Evolutionary conservation across 2,888 invertebrate genomes (phyloP).

Genomic region (Mystacides longicornis): DNA sequence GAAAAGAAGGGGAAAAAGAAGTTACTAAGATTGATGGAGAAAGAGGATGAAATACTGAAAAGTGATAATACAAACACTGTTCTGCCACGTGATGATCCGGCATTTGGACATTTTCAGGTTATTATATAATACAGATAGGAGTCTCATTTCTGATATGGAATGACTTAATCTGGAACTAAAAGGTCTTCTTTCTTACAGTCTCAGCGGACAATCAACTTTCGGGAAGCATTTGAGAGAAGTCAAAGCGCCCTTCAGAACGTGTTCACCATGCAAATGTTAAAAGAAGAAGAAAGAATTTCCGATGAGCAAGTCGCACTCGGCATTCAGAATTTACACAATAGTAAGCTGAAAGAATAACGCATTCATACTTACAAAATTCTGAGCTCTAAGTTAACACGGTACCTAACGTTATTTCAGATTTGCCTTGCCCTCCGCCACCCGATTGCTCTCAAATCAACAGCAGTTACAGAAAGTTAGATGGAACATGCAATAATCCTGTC

Average conservation of each 20-base stretch:
- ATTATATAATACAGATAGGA: constrained; percentile 7
- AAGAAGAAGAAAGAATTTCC: constrained; percentile 35
- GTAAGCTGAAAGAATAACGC: constrained; percentile 28
- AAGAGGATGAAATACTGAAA: constrained; percentile 29
- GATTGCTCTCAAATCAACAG: constrained; percentile 39
- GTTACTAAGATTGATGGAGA: constrained; percentile 31
- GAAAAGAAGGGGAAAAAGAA: constrained; percentile 33
- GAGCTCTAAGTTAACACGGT: not conserved
- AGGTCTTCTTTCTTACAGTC: constrained; percentile 18
- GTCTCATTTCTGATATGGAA: not conserved
- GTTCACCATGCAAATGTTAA: constrained; percentile 39
- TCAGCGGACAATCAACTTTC: constrained; percentile 29
- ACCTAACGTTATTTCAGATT: constrained; percentile 29
- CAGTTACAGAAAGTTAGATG: constrained; percentile 66
- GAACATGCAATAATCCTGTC: constrained; percentile 73
- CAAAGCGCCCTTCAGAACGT: constrained; percentile 38
- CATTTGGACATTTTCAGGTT: constrained; percentile 41
- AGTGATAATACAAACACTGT: constrained; percentile 30
- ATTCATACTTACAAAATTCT: not conserved
- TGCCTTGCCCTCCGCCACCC: constrained; percentile 36
- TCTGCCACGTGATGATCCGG: constrained; percentile 30
- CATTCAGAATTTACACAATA: constrained; percentile 30
- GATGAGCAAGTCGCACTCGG: constrained; percentile 36
- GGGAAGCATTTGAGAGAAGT: constrained; percentile 31
- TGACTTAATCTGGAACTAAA: not conserved